A percentile compares a stretch with the other conserved stretches of the same genome.
These are phyloP conservation scores for Apamea crenata DNA, from an alignment of 2,888 invertebrate genomes.

Conservation along the genomic window DNA sequence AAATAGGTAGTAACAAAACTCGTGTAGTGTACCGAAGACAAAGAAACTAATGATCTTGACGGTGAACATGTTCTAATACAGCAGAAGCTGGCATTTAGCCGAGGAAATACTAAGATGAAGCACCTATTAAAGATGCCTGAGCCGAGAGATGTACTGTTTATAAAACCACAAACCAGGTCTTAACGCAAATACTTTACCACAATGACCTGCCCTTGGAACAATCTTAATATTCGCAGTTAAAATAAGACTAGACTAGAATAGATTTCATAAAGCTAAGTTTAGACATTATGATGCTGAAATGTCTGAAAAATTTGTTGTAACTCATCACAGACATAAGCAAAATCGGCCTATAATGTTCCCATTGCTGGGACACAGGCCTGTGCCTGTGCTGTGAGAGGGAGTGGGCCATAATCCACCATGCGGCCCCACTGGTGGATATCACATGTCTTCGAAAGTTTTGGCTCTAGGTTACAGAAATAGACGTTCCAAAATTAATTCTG, in stretches of 20 bases:
- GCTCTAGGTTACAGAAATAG: no score
- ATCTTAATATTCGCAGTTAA: constrained; percentile 1
- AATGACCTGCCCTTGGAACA: constrained; percentile 21
- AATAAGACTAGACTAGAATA: constrained; percentile 3
- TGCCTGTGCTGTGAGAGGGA: background rate
- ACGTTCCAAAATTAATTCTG: no score
- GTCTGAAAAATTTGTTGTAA: background rate
- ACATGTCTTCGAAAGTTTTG: background rate
- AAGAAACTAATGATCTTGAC: background rate
- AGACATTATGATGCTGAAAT: background rate
- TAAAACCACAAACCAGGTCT: constrained; percentile 35
- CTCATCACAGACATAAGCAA: background rate
- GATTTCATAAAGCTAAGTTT: background rate
- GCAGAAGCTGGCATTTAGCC: constrained; percentile 30
- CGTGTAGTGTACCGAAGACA: background rate
- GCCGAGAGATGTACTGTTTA: constrained; percentile 32
- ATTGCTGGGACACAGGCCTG: background rate
- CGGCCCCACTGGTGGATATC: background rate
- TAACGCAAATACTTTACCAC: constrained; percentile 14
- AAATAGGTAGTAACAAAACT: background rate
- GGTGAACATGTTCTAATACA: background rate
- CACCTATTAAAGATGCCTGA: constrained; percentile 25
- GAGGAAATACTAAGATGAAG: constrained; percentile 39
- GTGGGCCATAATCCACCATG: background rate
- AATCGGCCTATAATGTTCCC: no score